Evolutionary conservation across 1,140 invertebrate genomes (phyloP), one percentile per base, ranked within the genome.

Genomic region (Drosophila lacteicornis): DNA sequence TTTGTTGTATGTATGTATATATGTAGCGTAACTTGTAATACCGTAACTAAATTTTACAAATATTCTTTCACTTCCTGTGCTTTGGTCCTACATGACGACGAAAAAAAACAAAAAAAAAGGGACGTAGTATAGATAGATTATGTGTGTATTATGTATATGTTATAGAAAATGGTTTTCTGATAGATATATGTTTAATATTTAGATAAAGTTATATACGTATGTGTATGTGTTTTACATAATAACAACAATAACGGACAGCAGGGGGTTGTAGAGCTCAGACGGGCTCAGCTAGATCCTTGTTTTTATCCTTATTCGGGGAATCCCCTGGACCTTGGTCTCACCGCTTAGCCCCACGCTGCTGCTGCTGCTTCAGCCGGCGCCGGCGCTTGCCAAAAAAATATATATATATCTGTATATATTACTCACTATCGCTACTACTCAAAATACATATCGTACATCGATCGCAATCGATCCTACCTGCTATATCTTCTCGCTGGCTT

Each of bases 211-310:
- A 77, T 57, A 61, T 61, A 78, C 58, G 57, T 79, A 79, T 61
- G 55, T 67, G 57, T 78, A 69, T 68, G 56, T 68, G 63, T 77
- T 68, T 58, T 75, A 75, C 60, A 76, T 79, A 86, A 85, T 80
- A 80, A 88, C 80, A 87, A 87, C 84, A 88, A 88, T 87, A 83
- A 83, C 77, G 75, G 84, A 79, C 83, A 86, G 71, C 84, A 83
- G 84, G 36, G 40, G 68, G 47, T 43, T 17, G 38, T 45, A 25
- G 42, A 38, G 11, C 40, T 51, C 12, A 12, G 15, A 8, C 15
- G 19, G 36, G 33, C 19, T n/a, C 1, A 40, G 19, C 36, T 2
- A 8, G 7, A 0, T 22, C 3, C 6, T 13, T 17, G 8, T 36
- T 17, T n/a, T 40, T 25, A 19, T 53, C 38, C 40, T n/a, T 56